These are phyloP conservation scores for Acrocephalus kingi DNA, from an alignment of 2,113 vertebrate genomes.

Conservation along the genomic window DNA sequence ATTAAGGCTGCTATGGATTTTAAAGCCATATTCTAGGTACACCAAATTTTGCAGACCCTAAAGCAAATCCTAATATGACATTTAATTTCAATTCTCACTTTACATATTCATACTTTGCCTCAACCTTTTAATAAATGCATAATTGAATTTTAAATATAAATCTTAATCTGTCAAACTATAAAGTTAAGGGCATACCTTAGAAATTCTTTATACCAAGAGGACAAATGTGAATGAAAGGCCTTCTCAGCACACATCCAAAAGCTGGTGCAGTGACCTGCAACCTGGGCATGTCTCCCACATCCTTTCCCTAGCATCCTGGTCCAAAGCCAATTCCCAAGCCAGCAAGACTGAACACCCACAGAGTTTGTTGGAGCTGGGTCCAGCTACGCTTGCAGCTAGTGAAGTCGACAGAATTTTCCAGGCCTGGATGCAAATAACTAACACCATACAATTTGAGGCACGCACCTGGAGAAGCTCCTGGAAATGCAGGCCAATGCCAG, in stretches of 20 bases:
- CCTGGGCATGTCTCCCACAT: neutral
- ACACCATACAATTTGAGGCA: neutral
- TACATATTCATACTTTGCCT: neutral
- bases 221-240: neutral
- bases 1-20: conserved; percentile 15
- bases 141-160: conserved; percentile 23
- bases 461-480: neutral
- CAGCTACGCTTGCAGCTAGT: neutral
- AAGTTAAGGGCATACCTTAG: neutral
- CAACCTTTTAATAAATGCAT: neutral
- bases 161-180: neutral
- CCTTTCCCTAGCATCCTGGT: neutral
- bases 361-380: neutral
- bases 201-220: neutral
- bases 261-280: neutral
- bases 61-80: conserved; percentile 8
- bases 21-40: neutral
- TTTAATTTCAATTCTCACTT: conserved; percentile 9
- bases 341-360: neutral
- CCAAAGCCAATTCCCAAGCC: neutral
- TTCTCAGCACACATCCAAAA: neutral
- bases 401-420: neutral
- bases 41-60: neutral
- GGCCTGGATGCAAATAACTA: neutral
- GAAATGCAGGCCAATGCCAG: neutral